A percentile compares a stretch with the other conserved stretches of the same genome.
Conservation (phyloP, 2,888 invertebrate genomes). For the Boloria selene region DNA sequence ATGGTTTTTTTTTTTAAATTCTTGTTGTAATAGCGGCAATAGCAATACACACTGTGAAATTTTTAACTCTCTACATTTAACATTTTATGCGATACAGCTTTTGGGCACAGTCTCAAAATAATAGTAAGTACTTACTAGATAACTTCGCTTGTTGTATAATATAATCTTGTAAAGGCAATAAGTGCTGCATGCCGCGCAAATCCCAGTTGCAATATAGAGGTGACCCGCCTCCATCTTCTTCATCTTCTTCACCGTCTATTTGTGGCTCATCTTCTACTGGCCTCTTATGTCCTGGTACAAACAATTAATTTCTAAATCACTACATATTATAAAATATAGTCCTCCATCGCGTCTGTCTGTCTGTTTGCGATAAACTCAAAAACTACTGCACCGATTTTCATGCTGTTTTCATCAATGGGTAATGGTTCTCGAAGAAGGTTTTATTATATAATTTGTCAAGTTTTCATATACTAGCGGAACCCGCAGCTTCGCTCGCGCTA, state of each 20-base stretch:
- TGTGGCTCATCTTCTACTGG: constrained; percentile 58
- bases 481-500: too few species aligned
- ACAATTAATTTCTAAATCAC: constrained; percentile 4
- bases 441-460: too few species aligned
- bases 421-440: too few species aligned
- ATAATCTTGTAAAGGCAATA: constrained; percentile 93
- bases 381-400: too few species aligned
- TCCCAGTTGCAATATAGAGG: constrained; percentile 90
- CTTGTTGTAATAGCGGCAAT: neutral
- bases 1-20: neutral
- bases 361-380: too few species aligned
- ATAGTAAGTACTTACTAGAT: constrained; percentile 77
- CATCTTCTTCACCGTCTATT: constrained; percentile 74
- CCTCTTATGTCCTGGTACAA: constrained; percentile 62
- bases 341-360: too few species aligned
- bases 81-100: too few species aligned
- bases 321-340: too few species aligned
- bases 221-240: constrained; percentile 83
- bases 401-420: too few species aligned
- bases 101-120: too few species aligned
- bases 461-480: too few species aligned
- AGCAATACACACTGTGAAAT: neutral
- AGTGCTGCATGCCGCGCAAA: constrained; percentile 85
- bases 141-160: constrained; percentile 92
- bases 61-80: too few species aligned